Conservation (phyloP, 2,113 vertebrate genomes). For the Cynopterus brachyotis region DNA sequence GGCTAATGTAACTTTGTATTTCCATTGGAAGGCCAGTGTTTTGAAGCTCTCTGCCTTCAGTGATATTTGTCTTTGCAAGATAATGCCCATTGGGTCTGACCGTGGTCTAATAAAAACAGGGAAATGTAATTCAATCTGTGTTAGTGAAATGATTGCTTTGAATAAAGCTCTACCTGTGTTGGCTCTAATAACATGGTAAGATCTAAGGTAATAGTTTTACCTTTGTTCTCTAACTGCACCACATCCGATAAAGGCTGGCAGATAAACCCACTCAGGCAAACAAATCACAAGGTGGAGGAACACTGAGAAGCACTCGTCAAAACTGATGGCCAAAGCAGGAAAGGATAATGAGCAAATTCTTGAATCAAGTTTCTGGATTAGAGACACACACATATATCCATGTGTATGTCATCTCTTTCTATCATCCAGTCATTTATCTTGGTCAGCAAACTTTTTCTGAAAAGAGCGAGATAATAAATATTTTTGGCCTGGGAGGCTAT, state of each 20-base stretch:
- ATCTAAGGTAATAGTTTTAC: not conserved
- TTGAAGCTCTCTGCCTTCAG: constrained; percentile 31
- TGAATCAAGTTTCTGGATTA: not conserved
- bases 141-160: constrained; percentile 37
- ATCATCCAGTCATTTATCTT: not conserved
- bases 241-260: not conserved
- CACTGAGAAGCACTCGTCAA: not conserved
- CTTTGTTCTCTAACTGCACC: not conserved
- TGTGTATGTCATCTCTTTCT: not conserved
- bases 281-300: not conserved
- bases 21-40: not conserved
- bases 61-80: constrained; percentile 51
- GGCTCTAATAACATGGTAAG: not conserved
- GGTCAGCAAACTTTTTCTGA: not conserved
- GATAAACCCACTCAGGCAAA: not conserved
- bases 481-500: not conserved
- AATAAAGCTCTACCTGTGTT: not conserved
- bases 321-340: not conserved
- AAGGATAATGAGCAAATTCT: not conserved
- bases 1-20: constrained; percentile 45
- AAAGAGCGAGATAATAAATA: not conserved
- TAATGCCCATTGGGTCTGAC: constrained; percentile 38
- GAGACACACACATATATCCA: not conserved
- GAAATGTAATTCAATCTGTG: constrained; percentile 32
- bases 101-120: not conserved